Percentiles rank a stretch among this genome's conserved stretches.
These are phyloP conservation scores for Thripadectes ignobilis DNA, from an alignment of 2,797 vertebrate genomes.

Conservation along the genomic window DNA sequence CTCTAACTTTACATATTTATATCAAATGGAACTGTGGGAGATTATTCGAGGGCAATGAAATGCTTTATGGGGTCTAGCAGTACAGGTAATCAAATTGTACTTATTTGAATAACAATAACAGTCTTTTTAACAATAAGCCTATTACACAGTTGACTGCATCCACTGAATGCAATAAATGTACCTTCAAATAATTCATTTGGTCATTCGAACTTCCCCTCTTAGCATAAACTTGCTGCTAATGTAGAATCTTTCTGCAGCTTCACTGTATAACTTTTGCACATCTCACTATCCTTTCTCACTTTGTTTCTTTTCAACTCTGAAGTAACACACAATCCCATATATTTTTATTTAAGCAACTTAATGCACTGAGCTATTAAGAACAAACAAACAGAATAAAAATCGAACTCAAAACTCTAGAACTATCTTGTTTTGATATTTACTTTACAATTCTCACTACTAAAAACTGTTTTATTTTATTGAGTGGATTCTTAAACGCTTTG, in stretches of 20 bases:
- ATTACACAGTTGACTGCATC: slow-evolving; percentile 67
- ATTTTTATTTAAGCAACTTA: neutral
- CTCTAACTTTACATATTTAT: slow-evolving; percentile 44
- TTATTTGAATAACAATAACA: slow-evolving; percentile 69
- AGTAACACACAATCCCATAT: neutral
- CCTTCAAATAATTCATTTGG: slow-evolving; percentile 60
- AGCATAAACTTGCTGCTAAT: slow-evolving; percentile 39
- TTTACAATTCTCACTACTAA: neutral
- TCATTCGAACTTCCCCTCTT: slow-evolving; percentile 55
- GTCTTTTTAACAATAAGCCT: slow-evolving; percentile 60
- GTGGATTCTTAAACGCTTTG: neutral
- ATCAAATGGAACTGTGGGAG: slow-evolving; percentile 44
- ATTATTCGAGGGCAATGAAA: slow-evolving; percentile 59
- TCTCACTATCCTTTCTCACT: neutral
- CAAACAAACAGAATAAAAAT: neutral
- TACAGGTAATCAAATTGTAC: slow-evolving; percentile 61
- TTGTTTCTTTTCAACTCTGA: slow-evolving; percentile 4
- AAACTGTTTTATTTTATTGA: neutral
- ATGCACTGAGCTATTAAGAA: neutral
- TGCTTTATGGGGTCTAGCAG: slow-evolving; percentile 55
- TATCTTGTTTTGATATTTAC: neutral
- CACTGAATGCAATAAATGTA: slow-evolving; percentile 68
- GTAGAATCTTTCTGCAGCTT: neutral
- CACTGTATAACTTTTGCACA: neutral
- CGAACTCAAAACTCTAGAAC: neutral